Evolutionary conservation across 2,888 invertebrate genomes (phyloP).

Genomic region (Fragum whitleyi): DNA sequence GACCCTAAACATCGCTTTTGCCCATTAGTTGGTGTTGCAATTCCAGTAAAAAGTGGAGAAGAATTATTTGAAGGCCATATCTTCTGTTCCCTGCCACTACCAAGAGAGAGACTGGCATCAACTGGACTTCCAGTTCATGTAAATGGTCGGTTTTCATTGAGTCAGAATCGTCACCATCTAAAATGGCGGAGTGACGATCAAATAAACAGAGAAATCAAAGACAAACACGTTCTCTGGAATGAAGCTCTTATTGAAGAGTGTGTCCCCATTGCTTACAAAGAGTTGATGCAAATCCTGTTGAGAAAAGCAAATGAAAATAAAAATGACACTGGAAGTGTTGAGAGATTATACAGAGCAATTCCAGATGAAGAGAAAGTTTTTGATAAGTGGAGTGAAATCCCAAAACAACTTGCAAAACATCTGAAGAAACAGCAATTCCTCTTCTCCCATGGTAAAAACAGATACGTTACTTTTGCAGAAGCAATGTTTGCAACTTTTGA

Average conservation of each 20-base stretch:
- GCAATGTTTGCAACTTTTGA: slow-evolving; percentile 29
- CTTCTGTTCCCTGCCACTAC: slow-evolving; percentile 80
- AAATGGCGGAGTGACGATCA: slow-evolving; percentile 80
- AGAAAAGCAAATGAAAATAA: slow-evolving; percentile 3
- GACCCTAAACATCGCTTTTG: slow-evolving; percentile 30
- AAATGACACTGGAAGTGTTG: slow-evolving; percentile 31
- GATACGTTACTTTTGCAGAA: slow-evolving; percentile 34
- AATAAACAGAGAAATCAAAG: slow-evolving; percentile 48
- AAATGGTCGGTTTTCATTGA: slow-evolving; percentile 81
- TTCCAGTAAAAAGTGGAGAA: slow-evolving; percentile 11
- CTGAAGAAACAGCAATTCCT: slow-evolving; percentile 63
- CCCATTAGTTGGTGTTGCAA: slow-evolving; percentile 49
- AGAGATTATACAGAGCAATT: slow-evolving; percentile 44
- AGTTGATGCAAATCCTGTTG: background rate
- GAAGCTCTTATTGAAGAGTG: slow-evolving; percentile 73
- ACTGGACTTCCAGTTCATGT: slow-evolving; percentile 82
- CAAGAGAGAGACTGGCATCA: slow-evolving; percentile 71
- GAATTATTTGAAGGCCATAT: slow-evolving; percentile 45
- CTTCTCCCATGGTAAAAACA: slow-evolving; percentile 7
- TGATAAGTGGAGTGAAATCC: slow-evolving; percentile 42
- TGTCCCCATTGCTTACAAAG: slow-evolving; percentile 69
- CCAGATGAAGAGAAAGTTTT: slow-evolving; percentile 44
- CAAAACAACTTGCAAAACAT: background rate
- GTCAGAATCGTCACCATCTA: slow-evolving; percentile 79
- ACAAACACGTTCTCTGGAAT: slow-evolving; percentile 78